Conservation (phyloP, 2,113 vertebrate species). For the Macaca nemestrina region DNA sequence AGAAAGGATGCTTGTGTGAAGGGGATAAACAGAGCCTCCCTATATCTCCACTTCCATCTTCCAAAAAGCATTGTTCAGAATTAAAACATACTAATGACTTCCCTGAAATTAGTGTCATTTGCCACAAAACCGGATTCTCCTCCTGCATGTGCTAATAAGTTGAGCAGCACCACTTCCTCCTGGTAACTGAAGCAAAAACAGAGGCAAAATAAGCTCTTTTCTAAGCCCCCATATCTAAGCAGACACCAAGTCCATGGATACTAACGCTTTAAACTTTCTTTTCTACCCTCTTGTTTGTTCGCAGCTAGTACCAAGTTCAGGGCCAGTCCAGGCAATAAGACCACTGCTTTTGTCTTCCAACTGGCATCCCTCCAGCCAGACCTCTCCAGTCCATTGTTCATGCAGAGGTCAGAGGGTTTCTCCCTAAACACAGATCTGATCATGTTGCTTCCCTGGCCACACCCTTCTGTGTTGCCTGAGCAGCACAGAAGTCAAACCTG, state of each 20-base stretch:
- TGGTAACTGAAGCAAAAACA: not conserved
- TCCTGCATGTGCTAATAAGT: not conserved
- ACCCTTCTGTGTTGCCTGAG: accelerated
- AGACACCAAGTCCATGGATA: not conserved
- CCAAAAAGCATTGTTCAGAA: not conserved
- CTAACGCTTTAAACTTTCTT: not conserved
- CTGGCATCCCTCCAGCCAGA: not conserved
- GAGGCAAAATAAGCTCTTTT: not conserved
- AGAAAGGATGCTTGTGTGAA: not conserved
- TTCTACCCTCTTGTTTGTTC: not conserved
- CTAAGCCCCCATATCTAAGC: not conserved
- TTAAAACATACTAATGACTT: not conserved
- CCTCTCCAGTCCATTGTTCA: not conserved
- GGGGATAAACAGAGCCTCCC: not conserved
- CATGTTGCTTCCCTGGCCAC: not conserved
- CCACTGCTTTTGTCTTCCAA: not conserved
- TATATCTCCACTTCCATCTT: not conserved
- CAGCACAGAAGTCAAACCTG: not conserved
- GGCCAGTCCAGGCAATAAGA: not conserved
- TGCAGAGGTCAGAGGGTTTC: not conserved
- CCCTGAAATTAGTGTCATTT: not conserved
- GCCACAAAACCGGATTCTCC: not conserved
- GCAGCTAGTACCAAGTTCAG: not conserved
- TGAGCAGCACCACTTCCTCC: not conserved
- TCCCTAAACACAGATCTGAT: not conserved